These are phyloP conservation scores for Paratilapia polleni DNA, from an alignment of 2,113 vertebrate genomes.

Conservation along the genomic window DNA sequence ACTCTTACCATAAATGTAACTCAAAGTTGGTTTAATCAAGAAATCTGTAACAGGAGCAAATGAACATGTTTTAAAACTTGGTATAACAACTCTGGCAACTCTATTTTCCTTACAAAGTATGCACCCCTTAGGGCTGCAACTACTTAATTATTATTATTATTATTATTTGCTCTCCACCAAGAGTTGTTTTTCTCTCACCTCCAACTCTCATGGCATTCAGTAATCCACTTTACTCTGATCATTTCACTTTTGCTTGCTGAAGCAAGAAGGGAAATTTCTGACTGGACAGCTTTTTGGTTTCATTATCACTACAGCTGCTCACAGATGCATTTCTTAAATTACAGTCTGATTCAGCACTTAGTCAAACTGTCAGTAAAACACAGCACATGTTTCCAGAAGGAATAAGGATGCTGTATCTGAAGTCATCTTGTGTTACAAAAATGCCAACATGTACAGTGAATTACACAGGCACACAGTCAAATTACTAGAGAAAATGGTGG, in stretches of 20 bases:
- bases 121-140: neutral
- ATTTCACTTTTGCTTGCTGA: constrained; percentile 41
- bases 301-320: neutral
- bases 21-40: neutral
- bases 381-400: neutral
- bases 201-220: neutral
- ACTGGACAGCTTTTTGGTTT: constrained; percentile 46
- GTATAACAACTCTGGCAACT: neutral
- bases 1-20: neutral
- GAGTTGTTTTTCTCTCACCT: neutral
- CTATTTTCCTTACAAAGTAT: neutral
- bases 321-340: neutral
- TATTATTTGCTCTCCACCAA: too few relatives aligned
- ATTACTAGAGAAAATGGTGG: neutral
- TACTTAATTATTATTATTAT: too few relatives aligned
- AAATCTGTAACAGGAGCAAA: neutral
- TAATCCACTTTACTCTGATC: neutral
- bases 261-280: neutral
- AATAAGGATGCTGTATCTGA: neutral
- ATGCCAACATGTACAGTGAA: neutral
- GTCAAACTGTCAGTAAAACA: constrained; percentile 1
- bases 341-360: constrained; percentile 11
- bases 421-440: neutral
- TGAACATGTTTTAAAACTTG: neutral
- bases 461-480: neutral